Evolutionary conservation across 1,140 invertebrate genomes (phyloP).

Genomic region (Drosophila pseudoananassae): DNA sequence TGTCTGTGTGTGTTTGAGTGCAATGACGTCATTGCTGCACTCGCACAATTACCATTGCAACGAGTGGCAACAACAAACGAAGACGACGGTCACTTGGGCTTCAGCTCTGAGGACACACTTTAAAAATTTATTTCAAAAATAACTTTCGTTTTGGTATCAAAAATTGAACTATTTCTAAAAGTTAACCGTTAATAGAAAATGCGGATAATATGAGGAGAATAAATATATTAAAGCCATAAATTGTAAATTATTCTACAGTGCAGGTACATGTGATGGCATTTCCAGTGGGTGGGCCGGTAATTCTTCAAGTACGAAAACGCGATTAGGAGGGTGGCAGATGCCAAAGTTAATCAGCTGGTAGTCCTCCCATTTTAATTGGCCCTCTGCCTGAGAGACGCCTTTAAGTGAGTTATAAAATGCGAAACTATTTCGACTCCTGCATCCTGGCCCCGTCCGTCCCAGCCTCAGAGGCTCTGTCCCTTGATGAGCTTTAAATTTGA

Average conservation of each 20-base stretch:
- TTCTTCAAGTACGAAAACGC: background rate
- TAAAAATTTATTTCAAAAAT: constrained; percentile 2
- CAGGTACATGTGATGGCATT: background rate
- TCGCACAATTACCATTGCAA: constrained; percentile 76
- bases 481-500: constrained; percentile 79
- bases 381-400: constrained; percentile 51
- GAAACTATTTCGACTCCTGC: constrained; percentile 66
- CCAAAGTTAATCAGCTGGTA: constrained; percentile 75
- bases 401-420: constrained; percentile 80
- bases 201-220: too few relatives aligned
- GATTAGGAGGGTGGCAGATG: constrained; percentile 10
- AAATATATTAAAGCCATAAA: too few relatives aligned
- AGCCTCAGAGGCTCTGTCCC: constrained; percentile 7
- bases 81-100: constrained; percentile 72
- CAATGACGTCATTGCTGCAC: constrained; percentile 77
- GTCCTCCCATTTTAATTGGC: constrained; percentile 78
- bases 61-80: constrained; percentile 34
- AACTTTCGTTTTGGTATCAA: background rate
- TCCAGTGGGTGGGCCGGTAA: background rate
- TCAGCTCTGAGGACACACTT: constrained; percentile 46
- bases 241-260: background rate
- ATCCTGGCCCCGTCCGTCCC: background rate
- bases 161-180: background rate
- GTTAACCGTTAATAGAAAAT: background rate
- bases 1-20: constrained; percentile 31